Conservation (phyloP, 2,888 invertebrate genomes). For the Apodemia zela region DNA sequence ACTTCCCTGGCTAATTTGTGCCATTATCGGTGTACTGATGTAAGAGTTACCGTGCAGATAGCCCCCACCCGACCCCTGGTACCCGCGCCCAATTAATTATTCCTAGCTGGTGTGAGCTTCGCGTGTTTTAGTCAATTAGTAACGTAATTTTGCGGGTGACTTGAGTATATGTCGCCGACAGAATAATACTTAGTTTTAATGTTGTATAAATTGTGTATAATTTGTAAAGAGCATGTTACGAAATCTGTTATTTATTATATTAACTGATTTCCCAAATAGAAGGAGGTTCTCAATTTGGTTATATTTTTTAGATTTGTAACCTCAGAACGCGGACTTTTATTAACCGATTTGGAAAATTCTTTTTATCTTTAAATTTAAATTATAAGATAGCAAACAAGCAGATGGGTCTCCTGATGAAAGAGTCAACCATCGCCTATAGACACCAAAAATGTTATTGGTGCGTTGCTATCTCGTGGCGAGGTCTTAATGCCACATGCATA, state of each 20-base stretch:
- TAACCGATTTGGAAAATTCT: too few relatives aligned
- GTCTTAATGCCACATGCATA: too few relatives aligned
- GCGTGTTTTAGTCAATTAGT: constrained; percentile 81
- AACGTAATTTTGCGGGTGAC: constrained; percentile 80
- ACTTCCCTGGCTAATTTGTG: constrained; percentile 79
- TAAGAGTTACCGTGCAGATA: constrained; percentile 79
- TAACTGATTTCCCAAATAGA: too few relatives aligned
- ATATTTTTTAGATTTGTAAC: too few relatives aligned
- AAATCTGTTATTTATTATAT: not conserved
- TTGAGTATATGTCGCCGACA: constrained; percentile 72
- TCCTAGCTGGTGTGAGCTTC: constrained; percentile 78
- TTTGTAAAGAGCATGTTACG: not conserved
- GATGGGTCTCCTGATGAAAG: too few relatives aligned
- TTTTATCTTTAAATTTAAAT: too few relatives aligned
- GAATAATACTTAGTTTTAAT: constrained; percentile 56
- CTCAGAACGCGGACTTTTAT: too few relatives aligned
- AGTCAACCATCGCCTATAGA: too few relatives aligned
- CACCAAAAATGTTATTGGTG: too few relatives aligned
- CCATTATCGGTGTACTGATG: constrained; percentile 81
- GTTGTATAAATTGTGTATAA: constrained; percentile 37
- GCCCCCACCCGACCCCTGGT: constrained; percentile 46
- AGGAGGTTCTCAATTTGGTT: too few relatives aligned
- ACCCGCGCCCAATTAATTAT: constrained; percentile 64
- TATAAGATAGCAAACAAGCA: too few relatives aligned
- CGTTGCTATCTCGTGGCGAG: too few relatives aligned